These are phyloP conservation scores for Erpetoichthys calabaricus DNA, from an alignment of 2,797 vertebrate species.

Conservation along the genomic window DNA sequence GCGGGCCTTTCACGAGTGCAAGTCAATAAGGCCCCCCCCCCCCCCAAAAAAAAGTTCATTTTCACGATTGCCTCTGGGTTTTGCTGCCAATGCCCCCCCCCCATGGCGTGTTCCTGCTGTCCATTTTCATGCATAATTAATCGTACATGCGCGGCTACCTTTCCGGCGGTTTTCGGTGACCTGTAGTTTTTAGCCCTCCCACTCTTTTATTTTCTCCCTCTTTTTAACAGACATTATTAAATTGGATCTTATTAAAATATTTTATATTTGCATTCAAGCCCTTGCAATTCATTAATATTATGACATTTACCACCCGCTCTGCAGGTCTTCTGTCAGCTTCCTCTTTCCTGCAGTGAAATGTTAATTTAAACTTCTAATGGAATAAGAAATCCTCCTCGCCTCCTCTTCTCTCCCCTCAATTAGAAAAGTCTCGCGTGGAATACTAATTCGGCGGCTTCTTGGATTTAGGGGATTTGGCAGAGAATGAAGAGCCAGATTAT, in stretches of 20 bases:
- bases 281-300: conserved; percentile 99
- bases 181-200: conserved; percentile 28
- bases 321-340: conserved; percentile 91
- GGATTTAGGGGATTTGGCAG: conserved; percentile 44
- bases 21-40: too few species aligned
- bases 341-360: conserved; percentile 99
- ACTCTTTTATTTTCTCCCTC: conserved; percentile 37
- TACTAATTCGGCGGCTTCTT: conserved; percentile 71
- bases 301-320: conserved; percentile 99
- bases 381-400: conserved; percentile 98
- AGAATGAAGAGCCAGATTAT: conserved; percentile 26
- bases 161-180: conserved; percentile 16
- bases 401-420: conserved; percentile 96
- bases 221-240: conserved; percentile 98
- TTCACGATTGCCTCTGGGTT: conserved; percentile 29
- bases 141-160: background rate
- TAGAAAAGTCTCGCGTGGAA: conserved; percentile 76
- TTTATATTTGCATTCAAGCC: conserved; percentile 99
- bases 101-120: conserved; percentile 1
- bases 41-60: conserved; percentile 19
- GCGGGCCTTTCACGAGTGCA: too few species aligned
- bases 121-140: background rate
- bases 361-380: conserved; percentile 99
- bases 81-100: conserved; percentile 26
- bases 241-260: conserved; percentile 95